These are phyloP conservation scores for Sclerodermus sp. DNA, from an alignment of 2,888 invertebrate genomes.

Conservation along the genomic window DNA sequence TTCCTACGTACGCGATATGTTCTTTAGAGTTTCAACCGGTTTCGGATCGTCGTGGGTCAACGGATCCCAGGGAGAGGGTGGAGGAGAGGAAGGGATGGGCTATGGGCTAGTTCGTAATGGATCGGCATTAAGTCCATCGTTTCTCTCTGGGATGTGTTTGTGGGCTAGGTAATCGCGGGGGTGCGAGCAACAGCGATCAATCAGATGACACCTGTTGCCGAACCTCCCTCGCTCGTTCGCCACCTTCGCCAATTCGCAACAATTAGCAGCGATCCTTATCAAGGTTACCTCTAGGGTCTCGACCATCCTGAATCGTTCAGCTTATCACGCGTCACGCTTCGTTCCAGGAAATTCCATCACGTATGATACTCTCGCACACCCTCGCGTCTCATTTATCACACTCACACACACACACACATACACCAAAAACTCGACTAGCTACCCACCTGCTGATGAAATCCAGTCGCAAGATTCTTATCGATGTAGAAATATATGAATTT, in stretches of 20 bases:
- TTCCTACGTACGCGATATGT: too few species aligned
- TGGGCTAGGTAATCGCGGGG: constrained; percentile 51
- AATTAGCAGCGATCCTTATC: constrained; percentile 57
- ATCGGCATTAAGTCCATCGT: constrained; percentile 47
- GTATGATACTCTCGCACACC: neutral
- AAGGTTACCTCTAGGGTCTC: constrained; percentile 23
- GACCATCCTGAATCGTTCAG: constrained; percentile 24
- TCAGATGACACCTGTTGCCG: constrained; percentile 58
- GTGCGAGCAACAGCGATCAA: constrained; percentile 54
- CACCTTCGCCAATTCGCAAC: constrained; percentile 53
- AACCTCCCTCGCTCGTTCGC: constrained; percentile 46
- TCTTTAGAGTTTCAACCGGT: neutral
- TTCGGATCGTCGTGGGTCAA: constrained; percentile 16
- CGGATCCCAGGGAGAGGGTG: constrained; percentile 11
- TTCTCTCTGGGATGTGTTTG: constrained; percentile 47
- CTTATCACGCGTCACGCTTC: constrained; percentile 10
- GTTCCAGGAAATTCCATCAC: neutral
- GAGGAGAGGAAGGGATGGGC: constrained; percentile 21
- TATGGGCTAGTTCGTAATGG: constrained; percentile 38
- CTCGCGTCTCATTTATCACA: too few species aligned
- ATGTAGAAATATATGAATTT: too few species aligned
- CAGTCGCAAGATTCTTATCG: too few species aligned
- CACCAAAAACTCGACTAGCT: too few species aligned
- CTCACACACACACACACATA: too few species aligned
- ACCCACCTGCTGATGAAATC: too few species aligned